Evolutionary conservation across 2,797 vertebrate species (phyloP), one percentile per base, ranked within the genome.

Genomic region (Malurus splendens): DNA sequence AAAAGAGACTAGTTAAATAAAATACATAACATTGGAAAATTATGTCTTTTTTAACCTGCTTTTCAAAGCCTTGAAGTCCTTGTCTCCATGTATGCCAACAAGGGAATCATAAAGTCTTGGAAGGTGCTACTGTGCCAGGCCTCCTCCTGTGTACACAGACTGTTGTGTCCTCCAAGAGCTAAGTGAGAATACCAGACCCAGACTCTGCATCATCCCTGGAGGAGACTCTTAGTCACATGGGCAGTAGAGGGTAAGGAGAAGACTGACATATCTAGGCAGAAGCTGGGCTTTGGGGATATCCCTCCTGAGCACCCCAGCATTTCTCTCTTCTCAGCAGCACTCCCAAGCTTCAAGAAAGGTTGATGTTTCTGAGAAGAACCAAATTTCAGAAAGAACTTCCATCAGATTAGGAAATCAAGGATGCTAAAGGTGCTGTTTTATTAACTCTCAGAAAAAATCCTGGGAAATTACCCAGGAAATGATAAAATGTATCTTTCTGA

Each of bases 151-250:
- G 18, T 57, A 45, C 3, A 22, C 0, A 50, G 18, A 42, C 2
- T 77, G 12, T 28, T 0, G 0, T 12, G 12, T 48, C 14, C 12
- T 71, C 11, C 65, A 67, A 55, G 38, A 12, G 7, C 36, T n/a
- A 23, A 32, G 7, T 19, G 62, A 52, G 22, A 24, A 74, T 18
- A 6, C 1, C 10, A 48, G 1, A 10, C 18, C 50, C 9, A 18
- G 25, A 17, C 70, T 27, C 39, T 50, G 18, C 16, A 50, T 33
- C 18, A 32, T 16, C 14, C 10, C 27, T 42, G 9, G 33, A 56
- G 12, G 11, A 77, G 12, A 66, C 14, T 39, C 48, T 60, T 20
- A 14, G 27, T 66, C 38, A 33, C 12, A 36, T 5, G 7, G 14
- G 23, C 16, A 55, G 7, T 2, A 67, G 32, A 52, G 2, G 5